A percentile compares a stretch with the other conserved stretches of the same genome.
These are phyloP conservation scores for Sula dactylatra DNA, from an alignment of 2,113 vertebrate genomes.

Conservation along the genomic window DNA sequence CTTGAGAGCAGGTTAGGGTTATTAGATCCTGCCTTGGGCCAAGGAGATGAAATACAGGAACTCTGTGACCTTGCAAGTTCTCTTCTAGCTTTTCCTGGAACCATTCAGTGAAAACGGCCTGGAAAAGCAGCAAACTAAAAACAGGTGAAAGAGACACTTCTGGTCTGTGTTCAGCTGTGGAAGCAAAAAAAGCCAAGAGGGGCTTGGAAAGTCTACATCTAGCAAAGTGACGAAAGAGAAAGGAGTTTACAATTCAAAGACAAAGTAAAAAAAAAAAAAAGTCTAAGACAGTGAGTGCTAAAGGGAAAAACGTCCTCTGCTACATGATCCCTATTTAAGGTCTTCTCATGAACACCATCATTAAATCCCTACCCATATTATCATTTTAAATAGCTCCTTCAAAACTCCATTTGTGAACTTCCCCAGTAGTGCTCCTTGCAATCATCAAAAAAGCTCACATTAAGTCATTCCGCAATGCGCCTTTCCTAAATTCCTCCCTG, in stretches of 20 bases:
- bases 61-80: background rate
- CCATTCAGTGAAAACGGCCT: background rate
- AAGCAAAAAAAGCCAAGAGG: background rate
- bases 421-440: background rate
- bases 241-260: background rate
- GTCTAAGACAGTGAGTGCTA: background rate
- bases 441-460: background rate
- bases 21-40: background rate
- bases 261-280: no score
- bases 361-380: background rate
- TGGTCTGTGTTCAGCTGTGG: background rate
- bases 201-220: background rate
- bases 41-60: background rate
- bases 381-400: constrained; percentile 21
- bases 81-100: background rate
- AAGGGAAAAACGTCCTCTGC: background rate
- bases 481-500: constrained; percentile 6
- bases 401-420: background rate
- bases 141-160: background rate
- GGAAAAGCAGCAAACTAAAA: background rate
- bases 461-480: background rate
- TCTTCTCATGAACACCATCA: background rate
- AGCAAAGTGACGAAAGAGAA: background rate
- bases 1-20: background rate
- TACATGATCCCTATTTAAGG: background rate